Base-by-base conservation (phyloP, 2,888 invertebrate genomes). In the Cephalotes varians region DNA sequence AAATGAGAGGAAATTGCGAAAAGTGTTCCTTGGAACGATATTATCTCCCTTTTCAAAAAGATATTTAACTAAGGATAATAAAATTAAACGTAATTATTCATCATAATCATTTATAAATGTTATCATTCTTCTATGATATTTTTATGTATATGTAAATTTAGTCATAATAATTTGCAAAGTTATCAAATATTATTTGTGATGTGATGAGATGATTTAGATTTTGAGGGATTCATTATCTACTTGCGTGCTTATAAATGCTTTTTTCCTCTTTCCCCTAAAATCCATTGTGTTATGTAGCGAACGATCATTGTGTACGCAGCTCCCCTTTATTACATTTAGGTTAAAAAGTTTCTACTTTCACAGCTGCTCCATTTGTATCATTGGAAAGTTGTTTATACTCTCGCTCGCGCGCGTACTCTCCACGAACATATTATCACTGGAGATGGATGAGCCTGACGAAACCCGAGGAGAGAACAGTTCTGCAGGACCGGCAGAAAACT, bases 301-400 rank as follows among this genome's bases (percentile, higher is more conserved):
- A 76, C 37, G 31, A 69, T 44, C 21, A 56, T 76, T 44, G 54
- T 54, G 1, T 56, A 44, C 40, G 54, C 54, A 80, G 79, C 72
- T 64, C 49, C 12, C 31, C 56, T 60, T 80, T 81, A 60, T 83
- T 72, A 80, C 65, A 82, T 62, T 74, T 74, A 58, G 60, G 82
- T 86, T 87, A 86, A 87, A 88, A 88, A 90, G 86, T 85, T 90
- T 85, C 89, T 86, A 88, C 90, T 90, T 90, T 90, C 90, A 87
- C 90, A 90, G 90, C 90, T 90, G 90, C 86, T 83, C 82, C 73
- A 72, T 64, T 40, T 77, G 82, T 71, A 64, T 60, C 79, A 85
- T 86, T 89, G 72, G 90, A 90, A 90, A 90, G 90, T 90, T 90
- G 90, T 90, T 90, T 88, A 84, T 86, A 87, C 86, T 90, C 84